Evolutionary conservation across 2,888 invertebrate genomes (phyloP).

Genomic region (Lasioglossum lativentre): DNA sequence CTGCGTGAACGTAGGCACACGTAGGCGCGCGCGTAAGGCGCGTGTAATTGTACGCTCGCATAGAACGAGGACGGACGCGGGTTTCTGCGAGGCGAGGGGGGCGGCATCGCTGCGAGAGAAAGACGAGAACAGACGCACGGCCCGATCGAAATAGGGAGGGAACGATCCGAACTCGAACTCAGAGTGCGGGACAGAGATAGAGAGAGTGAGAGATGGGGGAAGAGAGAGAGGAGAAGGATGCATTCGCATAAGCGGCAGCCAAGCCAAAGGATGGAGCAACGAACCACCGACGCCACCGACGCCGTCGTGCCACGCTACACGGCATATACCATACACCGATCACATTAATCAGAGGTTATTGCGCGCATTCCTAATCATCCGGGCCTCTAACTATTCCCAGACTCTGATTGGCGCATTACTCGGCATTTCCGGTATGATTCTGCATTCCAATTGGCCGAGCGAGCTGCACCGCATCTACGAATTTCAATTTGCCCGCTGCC

Average conservation of each 20-base stretch:
- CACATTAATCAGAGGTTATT: slow-evolving; percentile 85
- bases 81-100: slow-evolving; percentile 15
- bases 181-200: neutral
- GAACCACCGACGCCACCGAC: slow-evolving; percentile 61
- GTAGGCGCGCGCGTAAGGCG: slow-evolving; percentile 66
- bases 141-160: neutral
- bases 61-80: slow-evolving; percentile 40
- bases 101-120: slow-evolving; percentile 12
- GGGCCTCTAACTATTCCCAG: slow-evolving; percentile 84
- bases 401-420: slow-evolving; percentile 85
- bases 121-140: slow-evolving; percentile 22
- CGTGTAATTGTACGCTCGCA: slow-evolving; percentile 60
- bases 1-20: slow-evolving; percentile 52
- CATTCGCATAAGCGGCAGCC: slow-evolving; percentile 73
- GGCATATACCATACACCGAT: slow-evolving; percentile 82
- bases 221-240: slow-evolving; percentile 52
- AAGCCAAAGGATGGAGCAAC: slow-evolving; percentile 79
- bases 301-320: slow-evolving; percentile 74
- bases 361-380: slow-evolving; percentile 85
- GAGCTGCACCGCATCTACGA: slow-evolving; percentile 71
- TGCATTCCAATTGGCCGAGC: slow-evolving; percentile 83
- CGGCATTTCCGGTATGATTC: slow-evolving; percentile 85
- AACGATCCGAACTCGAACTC: neutral
- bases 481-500: slow-evolving; percentile 73
- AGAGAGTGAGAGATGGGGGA: neutral